A percentile compares a stretch with the other conserved stretches of the same genome.
phyloP scores from a whole-genome alignment of 2,113 vertebrate genomes.

The Forbesichthys agassizii region DNA sequence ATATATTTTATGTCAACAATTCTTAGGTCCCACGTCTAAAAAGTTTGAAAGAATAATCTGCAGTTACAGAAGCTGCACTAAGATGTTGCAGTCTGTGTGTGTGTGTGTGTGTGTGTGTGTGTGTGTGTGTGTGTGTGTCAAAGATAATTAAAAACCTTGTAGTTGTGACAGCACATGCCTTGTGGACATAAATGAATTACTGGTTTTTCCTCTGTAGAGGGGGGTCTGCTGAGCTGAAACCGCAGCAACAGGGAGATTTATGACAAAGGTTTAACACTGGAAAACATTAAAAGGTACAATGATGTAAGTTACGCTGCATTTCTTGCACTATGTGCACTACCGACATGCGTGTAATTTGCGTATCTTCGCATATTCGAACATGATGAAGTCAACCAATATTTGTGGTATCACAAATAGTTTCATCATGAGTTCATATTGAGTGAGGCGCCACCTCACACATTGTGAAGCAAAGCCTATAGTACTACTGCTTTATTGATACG shows the following conservation, averaged over 20 bases:
- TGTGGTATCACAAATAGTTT: too few species aligned
- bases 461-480: too few species aligned
- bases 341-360: too few species aligned
- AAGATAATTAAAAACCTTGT: slow-evolving; percentile 36
- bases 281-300: background rate
- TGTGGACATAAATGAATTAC: slow-evolving; percentile 23
- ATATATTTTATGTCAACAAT: slow-evolving; percentile 6
- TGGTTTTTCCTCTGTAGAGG: slow-evolving; percentile 6
- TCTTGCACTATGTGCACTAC: background rate
- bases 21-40: background rate
- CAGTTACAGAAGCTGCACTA: slow-evolving; percentile 7
- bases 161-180: slow-evolving; percentile 29
- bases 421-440: too few species aligned
- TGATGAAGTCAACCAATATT: too few species aligned
- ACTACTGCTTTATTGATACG: too few species aligned
- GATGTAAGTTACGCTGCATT: slow-evolving; percentile 5
- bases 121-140: slow-evolving; percentile 12
- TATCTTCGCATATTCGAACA: too few species aligned
- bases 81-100: slow-evolving; percentile 8
- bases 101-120: slow-evolving; percentile 11
- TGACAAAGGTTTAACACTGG: slow-evolving; percentile 8
- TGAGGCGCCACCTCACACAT: too few species aligned
- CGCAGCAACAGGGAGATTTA: slow-evolving; percentile 37
- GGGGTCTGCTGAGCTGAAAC: slow-evolving; percentile 7
- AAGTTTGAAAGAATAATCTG: slow-evolving; percentile 16